Percentiles rank a stretch among this genome's conserved stretches.
Evolutionary conservation across 2,888 invertebrate genomes (phyloP).

Genomic region (Strigamia transsilvanica): DNA sequence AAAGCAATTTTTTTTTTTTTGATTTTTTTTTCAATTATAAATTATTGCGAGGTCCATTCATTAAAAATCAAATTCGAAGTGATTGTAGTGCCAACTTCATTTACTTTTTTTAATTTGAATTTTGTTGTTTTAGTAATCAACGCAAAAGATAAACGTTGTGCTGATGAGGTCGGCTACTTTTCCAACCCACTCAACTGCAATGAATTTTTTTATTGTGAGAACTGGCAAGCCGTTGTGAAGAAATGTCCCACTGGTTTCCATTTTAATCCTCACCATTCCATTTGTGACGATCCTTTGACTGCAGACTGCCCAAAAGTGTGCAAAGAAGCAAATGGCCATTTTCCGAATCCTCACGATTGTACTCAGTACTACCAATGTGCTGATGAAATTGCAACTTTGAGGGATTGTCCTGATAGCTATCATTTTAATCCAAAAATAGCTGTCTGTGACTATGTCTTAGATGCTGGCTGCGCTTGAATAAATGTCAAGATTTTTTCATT

Average conservation of each 20-base stretch:
- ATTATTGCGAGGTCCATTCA: no score
- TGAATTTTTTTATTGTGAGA: conserved; percentile 56
- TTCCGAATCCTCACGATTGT: background rate
- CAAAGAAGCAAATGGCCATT: background rate
- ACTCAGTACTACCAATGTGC: conserved; percentile 46
- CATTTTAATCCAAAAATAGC: conserved; percentile 66
- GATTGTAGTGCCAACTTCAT: no score
- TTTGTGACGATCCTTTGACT: conserved; percentile 57
- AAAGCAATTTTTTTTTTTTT: no score
- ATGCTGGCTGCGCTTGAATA: conserved; percentile 1
- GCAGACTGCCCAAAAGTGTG: conserved; percentile 51
- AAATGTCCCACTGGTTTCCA: conserved; percentile 55
- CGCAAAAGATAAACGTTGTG: background rate
- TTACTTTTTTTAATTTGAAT: background rate
- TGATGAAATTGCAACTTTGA: conserved; percentile 54
- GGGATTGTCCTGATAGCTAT: conserved; percentile 73
- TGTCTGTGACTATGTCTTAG: conserved; percentile 53
- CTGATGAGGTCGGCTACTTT: conserved; percentile 53
- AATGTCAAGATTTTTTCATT: background rate
- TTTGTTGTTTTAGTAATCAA: background rate
- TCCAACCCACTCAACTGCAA: conserved; percentile 55
- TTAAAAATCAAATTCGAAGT: no score
- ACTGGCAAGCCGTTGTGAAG: conserved; percentile 54
- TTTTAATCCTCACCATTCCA: conserved; percentile 55
- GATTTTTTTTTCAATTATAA: no score